These are phyloP conservation scores for Drosophila paulistorum DNA, from an alignment of 1,140 invertebrate genomes.

Conservation along the genomic window DNA sequence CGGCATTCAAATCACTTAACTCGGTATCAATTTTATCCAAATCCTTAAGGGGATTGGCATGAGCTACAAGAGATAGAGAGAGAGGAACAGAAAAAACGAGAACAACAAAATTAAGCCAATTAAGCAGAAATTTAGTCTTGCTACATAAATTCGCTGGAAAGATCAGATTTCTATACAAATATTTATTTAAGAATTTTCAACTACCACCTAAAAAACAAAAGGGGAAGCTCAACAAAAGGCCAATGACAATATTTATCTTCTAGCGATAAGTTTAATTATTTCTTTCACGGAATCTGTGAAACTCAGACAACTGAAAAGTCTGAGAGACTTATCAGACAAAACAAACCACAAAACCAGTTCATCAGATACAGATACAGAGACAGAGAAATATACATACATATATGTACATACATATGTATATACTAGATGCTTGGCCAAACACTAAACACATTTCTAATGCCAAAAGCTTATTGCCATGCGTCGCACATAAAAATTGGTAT, in stretches of 20 bases:
- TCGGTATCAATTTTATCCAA: conserved; percentile 27
- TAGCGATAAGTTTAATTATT: conserved; percentile 33
- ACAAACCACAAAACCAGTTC: conserved; percentile 43
- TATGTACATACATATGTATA: conserved; percentile 23
- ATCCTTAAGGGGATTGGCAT: conserved; percentile 63
- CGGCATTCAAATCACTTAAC: conserved; percentile 49
- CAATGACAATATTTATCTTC: conserved; percentile 32
- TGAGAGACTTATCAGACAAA: conserved; percentile 38
- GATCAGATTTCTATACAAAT: conserved; percentile 36
- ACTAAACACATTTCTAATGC: conserved; percentile 64
- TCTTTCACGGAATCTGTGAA: conserved; percentile 21
- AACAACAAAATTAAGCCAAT: conserved; percentile 35
- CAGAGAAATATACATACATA: conserved; percentile 5
- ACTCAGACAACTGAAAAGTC: conserved; percentile 42
- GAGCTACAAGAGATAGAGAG: conserved; percentile 42
- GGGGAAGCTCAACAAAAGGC: background rate
- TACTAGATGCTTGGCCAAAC: conserved; percentile 43
- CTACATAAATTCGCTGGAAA: conserved; percentile 22
- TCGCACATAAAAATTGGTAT: conserved; percentile 46
- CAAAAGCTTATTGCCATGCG: conserved; percentile 50
- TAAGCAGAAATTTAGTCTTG: conserved; percentile 40
- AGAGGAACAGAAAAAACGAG: conserved; percentile 28
- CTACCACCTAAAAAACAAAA: conserved; percentile 39
- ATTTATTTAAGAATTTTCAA: conserved; percentile 38
- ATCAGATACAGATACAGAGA: background rate